A percentile compares a stretch with the other conserved stretches of the same genome.
These are phyloP conservation scores for Laterallus jamaicensis DNA, from an alignment of 2,113 vertebrate genomes.

Conservation along the genomic window DNA sequence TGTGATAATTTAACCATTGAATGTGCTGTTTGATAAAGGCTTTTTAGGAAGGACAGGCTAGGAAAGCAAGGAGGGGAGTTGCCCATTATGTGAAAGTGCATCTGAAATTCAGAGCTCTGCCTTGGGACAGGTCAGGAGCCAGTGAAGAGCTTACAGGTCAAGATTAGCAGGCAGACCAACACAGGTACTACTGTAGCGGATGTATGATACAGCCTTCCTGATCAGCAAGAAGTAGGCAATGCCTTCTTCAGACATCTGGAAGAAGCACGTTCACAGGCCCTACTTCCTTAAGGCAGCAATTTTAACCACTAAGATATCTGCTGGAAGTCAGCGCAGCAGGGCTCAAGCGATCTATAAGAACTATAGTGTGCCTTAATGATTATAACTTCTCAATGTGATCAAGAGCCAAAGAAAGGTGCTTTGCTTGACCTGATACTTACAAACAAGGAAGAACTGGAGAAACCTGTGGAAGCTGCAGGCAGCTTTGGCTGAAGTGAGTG, in stretches of 20 bases:
- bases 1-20: no score
- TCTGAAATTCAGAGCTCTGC: neutral
- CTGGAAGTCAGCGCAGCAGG: neutral
- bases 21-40: neutral
- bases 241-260: neutral
- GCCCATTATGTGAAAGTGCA: neutral
- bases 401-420: neutral
- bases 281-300: neutral
- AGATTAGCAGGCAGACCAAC: neutral
- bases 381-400: neutral
- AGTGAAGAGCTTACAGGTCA: neutral
- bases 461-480: neutral
- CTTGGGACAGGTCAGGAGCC: neutral
- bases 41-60: neutral
- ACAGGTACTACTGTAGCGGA: no score
- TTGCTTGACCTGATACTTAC: neutral
- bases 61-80: neutral
- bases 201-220: neutral
- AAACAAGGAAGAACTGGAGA: neutral
- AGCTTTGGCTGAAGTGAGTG: neutral
- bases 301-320: neutral
- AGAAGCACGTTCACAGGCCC: neutral
- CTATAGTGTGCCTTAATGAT: neutral
- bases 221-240: neutral
- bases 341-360: neutral